Evolutionary conservation across 2,797 vertebrate genomes (phyloP), one percentile per base, ranked within the genome.

Genomic region (Chaetodon trifasciatus): DNA sequence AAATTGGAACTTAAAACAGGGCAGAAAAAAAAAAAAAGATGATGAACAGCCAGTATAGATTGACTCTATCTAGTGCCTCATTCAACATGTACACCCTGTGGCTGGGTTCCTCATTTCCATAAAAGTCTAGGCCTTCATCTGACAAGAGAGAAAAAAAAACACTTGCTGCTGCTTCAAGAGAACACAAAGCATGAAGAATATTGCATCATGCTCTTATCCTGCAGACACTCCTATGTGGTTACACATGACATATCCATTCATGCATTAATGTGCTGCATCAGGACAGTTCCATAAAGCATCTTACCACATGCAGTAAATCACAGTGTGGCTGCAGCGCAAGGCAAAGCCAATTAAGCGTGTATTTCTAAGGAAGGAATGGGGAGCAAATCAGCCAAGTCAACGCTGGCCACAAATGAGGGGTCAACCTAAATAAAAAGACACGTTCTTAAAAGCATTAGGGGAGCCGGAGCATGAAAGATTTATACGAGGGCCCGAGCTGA

Each of bases 1-100:
- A 94, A 94, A 94, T 93, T 94, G 93, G 83, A 93, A 94, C 81
- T 92, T 94, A 92, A 92, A 94, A 93, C 86, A 91, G 86, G 79
- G 86, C 82, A 60, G 66, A 35, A 69, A 80, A 76, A 57, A 58
- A 64, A 76, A 77, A 81, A 86, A 88, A 88, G 70, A 92, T 89
- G 94, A 95, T 93, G 93, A 94, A 94, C 91, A 92, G 87, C 92
- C 93, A 92, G 92, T 93, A 91, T 89, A 91, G 93, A 94, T 91
- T 89, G 93, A 94, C 94, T 95, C 91, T 90, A 93, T 92, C 93
- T 88, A 85, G 86, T 76, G 86, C 87, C 86, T 95, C 92, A 93
- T 94, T 94, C 90, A 89, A 89, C 89, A 92, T 91, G 90, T 89
- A 91, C 88, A 92, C 89, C 91, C 92, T 85, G 88, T 95, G 94